Percentiles rank a stretch among this genome's conserved stretches.
phyloP scores from a whole-genome alignment of 2,888 invertebrate genomes.

The Agrenia bidenticulata region DNA sequence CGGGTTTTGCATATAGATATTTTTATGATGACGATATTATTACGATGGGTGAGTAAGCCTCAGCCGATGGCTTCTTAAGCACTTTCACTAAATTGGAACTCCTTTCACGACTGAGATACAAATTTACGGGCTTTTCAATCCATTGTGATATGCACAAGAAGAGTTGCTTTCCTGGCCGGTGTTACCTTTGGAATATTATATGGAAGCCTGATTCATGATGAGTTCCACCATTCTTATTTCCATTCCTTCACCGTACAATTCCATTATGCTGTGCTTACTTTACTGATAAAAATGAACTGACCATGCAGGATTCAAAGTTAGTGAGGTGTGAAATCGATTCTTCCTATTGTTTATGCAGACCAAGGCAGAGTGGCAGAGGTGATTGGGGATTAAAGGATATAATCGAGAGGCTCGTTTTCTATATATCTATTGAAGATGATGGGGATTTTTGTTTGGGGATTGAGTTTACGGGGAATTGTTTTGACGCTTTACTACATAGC shows the following conservation, averaged over 20 bases:
- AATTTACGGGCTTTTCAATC: slow-evolving; percentile 8
- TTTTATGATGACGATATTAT: slow-evolving; percentile 10
- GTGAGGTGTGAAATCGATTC: slow-evolving; percentile 17
- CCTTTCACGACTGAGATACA: slow-evolving; percentile 10
- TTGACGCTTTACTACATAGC: too few species aligned
- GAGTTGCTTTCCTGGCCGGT: not conserved
- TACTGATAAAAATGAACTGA: slow-evolving; percentile 1
- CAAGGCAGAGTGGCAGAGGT: too few species aligned
- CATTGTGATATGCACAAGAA: slow-evolving; percentile 3
- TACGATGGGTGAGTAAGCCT: slow-evolving; percentile 1
- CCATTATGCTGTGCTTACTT: not conserved
- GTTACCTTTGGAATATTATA: not conserved
- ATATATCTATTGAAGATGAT: too few species aligned
- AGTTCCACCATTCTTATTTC: too few species aligned
- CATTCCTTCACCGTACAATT: too few species aligned
- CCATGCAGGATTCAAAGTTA: slow-evolving; percentile 4
- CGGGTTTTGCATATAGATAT: not conserved
- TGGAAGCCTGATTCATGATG: too few species aligned
- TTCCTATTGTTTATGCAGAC: not conserved
- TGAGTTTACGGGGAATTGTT: too few species aligned
- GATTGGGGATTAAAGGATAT: too few species aligned
- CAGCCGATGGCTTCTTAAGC: slow-evolving; percentile 10
- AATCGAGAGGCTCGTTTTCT: too few species aligned
- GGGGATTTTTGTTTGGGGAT: too few species aligned
- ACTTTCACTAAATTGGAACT: slow-evolving; percentile 21